Conservation (phyloP, 2,888 invertebrate species). For the Dicranocentrus wangi region DNA sequence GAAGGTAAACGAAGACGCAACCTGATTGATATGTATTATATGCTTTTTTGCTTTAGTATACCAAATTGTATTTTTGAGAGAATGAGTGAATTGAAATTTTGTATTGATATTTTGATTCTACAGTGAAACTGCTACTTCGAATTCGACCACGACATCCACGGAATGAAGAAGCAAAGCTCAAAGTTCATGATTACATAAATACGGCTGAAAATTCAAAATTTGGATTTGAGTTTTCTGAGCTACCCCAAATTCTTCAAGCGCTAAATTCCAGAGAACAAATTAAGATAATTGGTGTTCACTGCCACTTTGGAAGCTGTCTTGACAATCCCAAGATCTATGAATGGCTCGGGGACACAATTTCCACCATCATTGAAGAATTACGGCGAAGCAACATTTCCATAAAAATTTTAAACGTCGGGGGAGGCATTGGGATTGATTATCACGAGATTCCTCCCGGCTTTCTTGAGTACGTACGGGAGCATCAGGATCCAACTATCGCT, state of each 20-base stretch:
- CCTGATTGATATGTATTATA: neutral
- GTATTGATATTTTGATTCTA: neutral
- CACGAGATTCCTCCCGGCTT: conserved; percentile 69
- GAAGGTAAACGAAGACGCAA: too few species aligned
- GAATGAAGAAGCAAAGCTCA: conserved; percentile 66
- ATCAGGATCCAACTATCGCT: neutral
- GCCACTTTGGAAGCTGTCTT: conserved; percentile 66
- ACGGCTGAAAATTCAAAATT: conserved; percentile 75
- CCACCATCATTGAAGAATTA: conserved; percentile 66
- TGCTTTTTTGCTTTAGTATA: neutral
- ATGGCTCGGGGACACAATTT: conserved; percentile 73
- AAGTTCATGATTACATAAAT: conserved; percentile 74
- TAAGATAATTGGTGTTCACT: conserved; percentile 75
- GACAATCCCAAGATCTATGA: conserved; percentile 71
- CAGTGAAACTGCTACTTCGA: conserved; percentile 74
- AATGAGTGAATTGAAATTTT: neutral
- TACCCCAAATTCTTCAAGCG: conserved; percentile 72
- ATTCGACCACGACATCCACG: conserved; percentile 74
- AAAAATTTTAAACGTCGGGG: conserved; percentile 75
- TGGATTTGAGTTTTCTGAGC: conserved; percentile 74
- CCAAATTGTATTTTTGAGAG: conserved; percentile 7
- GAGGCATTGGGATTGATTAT: conserved; percentile 75
- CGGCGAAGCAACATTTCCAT: conserved; percentile 54
- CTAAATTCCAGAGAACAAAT: conserved; percentile 70
- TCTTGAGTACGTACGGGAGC: neutral